Conservation (phyloP, 2,888 invertebrate genomes). For the Chrysolina americana region DNA sequence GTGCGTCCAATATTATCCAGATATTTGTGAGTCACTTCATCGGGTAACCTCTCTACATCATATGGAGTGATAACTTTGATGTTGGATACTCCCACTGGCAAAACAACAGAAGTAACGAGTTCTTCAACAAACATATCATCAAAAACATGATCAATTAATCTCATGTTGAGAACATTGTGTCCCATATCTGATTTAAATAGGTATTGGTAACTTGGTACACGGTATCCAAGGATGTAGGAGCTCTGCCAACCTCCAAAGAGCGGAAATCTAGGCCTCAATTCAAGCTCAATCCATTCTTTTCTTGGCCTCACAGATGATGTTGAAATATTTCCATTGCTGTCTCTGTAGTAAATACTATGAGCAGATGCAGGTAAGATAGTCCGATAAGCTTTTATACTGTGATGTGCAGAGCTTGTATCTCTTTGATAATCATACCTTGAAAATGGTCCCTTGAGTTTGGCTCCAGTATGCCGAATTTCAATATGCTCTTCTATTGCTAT, state of each 20-base stretch:
- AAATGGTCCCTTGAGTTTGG: constrained; percentile 93
- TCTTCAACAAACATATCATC: constrained; percentile 98
- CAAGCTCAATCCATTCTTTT: constrained; percentile 94
- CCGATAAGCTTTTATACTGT: constrained; percentile 93
- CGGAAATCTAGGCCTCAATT: constrained; percentile 96
- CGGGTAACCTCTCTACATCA: constrained; percentile 80
- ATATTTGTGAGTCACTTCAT: constrained; percentile 91
- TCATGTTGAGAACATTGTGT: constrained; percentile 88
- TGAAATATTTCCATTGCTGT: constrained; percentile 99
- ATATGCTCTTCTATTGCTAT: constrained; percentile 97
- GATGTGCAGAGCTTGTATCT: constrained; percentile 88
- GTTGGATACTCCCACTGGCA: constrained; percentile 93
- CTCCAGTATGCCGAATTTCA: constrained; percentile 93
- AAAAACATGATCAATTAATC: constrained; percentile 95
- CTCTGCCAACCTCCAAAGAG: constrained; percentile 99
- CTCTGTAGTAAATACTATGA: constrained; percentile 95
- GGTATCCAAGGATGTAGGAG: constrained; percentile 92
- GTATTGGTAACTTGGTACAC: constrained; percentile 97
- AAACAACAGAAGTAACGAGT: constrained; percentile 87
- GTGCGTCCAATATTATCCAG: constrained; percentile 94
- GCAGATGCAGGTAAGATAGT: constrained; percentile 90
- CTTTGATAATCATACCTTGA: constrained; percentile 98
- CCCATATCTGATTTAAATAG: constrained; percentile 85
- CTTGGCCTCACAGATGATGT: constrained; percentile 92
- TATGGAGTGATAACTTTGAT: constrained; percentile 89